Conservation (phyloP, 2,888 invertebrate genomes). For the Apoderus coryli region DNA sequence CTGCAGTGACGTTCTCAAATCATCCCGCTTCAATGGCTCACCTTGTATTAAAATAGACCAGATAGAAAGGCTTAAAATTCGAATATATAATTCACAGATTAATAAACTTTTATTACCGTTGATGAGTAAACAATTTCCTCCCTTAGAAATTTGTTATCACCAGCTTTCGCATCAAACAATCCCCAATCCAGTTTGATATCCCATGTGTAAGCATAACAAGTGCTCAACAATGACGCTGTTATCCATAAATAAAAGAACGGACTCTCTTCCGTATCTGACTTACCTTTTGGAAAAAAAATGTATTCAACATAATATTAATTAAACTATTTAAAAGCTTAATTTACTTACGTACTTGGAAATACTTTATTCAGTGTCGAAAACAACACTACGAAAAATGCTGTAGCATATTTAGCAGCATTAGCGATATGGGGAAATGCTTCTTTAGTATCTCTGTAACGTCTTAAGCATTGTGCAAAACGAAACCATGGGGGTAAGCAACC, state of each 20-base stretch:
- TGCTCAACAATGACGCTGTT: slow-evolving; percentile 67
- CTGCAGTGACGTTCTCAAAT: background rate
- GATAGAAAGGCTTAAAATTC: too few relatives aligned
- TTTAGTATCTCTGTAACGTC: slow-evolving; percentile 86
- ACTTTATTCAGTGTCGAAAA: slow-evolving; percentile 59
- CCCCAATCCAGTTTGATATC: slow-evolving; percentile 99
- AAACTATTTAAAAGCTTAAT: too few relatives aligned
- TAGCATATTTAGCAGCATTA: slow-evolving; percentile 97
- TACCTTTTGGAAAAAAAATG: slow-evolving; percentile 12
- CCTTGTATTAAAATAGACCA: slow-evolving; percentile 20
- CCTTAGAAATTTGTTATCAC: slow-evolving; percentile 79
- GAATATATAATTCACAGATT: too few relatives aligned
- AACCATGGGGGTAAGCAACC: slow-evolving; percentile 94
- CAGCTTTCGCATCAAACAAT: slow-evolving; percentile 77
- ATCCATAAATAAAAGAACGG: slow-evolving; percentile 88
- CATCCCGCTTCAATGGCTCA: background rate
- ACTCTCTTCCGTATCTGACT: slow-evolving; percentile 38
- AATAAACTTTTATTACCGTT: too few relatives aligned
- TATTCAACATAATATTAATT: too few relatives aligned
- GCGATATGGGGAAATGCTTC: slow-evolving; percentile 92
- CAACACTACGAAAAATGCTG: slow-evolving; percentile 88
- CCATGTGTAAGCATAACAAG: slow-evolving; percentile 94
- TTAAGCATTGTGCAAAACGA: slow-evolving; percentile 90
- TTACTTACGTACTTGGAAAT: slow-evolving; percentile 41
- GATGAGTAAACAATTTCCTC: slow-evolving; percentile 94